Evolutionary conservation across 2,113 vertebrate genomes (phyloP).

Genomic region (Sigmodon hispidus): DNA sequence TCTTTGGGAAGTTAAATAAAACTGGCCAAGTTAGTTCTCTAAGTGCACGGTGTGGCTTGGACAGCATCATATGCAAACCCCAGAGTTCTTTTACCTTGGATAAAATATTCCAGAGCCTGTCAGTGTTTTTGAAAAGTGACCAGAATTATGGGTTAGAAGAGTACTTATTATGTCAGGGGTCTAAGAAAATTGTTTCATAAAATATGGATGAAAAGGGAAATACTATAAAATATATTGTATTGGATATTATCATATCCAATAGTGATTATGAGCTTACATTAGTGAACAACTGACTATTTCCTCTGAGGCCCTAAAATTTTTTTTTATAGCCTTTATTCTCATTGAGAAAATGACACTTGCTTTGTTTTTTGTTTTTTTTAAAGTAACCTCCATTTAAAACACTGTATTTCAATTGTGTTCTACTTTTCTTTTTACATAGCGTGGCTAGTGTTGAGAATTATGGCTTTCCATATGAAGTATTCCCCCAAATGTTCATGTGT

Average conservation of each 20-base stretch:
- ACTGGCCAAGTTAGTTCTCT: not conserved
- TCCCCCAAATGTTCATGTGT: not conserved
- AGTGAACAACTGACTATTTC: not conserved
- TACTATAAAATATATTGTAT: constrained; percentile 5
- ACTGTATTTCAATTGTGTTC: not conserved
- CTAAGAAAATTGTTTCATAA: not conserved
- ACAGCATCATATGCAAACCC: not conserved
- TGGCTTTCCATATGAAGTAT: not conserved
- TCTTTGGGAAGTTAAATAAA: not conserved
- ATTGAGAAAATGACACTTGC: not conserved
- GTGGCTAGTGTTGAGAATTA: not conserved
- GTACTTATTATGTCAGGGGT: not conserved
- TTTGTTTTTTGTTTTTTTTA: constrained; percentile 7
- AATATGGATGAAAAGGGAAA: not conserved
- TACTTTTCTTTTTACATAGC: not conserved
- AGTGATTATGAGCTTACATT: not conserved
- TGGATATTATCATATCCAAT: not conserved
- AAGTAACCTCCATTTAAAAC: not conserved
- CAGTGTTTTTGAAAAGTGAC: not conserved
- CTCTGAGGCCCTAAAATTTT: not conserved
- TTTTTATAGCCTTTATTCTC: not conserved
- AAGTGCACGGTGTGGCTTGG: not conserved
- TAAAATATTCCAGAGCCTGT: not conserved
- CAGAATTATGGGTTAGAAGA: not conserved
- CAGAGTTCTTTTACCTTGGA: not conserved